phyloP scores from a whole-genome alignment of 2,797 vertebrate genomes.

The Falco rusticolus region DNA sequence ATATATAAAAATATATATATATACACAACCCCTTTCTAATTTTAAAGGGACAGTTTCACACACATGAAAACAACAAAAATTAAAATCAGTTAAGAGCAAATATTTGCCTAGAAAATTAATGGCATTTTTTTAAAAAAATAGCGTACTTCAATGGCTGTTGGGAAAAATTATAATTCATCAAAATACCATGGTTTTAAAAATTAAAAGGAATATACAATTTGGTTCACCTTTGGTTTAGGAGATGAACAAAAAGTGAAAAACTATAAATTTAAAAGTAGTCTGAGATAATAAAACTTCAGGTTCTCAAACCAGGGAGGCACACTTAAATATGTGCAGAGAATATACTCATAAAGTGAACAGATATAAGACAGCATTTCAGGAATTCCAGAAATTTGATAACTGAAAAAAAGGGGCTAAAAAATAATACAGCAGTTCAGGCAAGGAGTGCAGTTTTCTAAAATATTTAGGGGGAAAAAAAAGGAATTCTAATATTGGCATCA shows the following conservation, averaged over 20 bases:
- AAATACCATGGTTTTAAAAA: background rate
- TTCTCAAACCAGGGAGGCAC: background rate
- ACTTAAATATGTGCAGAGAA: background rate
- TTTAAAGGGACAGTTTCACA: background rate
- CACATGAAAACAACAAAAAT: background rate
- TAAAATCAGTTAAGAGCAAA: background rate
- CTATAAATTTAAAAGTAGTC: background rate
- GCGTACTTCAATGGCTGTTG: background rate
- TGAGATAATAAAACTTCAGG: background rate
- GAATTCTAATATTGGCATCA: background rate
- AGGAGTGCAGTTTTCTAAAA: background rate
- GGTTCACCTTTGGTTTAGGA: background rate
- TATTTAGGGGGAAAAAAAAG: background rate
- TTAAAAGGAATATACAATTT: background rate
- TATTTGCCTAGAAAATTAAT: background rate
- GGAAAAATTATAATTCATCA: background rate
- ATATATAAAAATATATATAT: background rate
- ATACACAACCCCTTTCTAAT: background rate
- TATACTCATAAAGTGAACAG: background rate
- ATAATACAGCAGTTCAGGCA: background rate
- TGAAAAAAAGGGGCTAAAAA: background rate
- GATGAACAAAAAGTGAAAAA: background rate
- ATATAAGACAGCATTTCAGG: background rate
- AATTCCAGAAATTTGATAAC: background rate
- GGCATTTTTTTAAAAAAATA: background rate